These are phyloP conservation scores for Plectropomus leopardus DNA, from an alignment of 2,113 vertebrate genomes.

Conservation along the genomic window DNA sequence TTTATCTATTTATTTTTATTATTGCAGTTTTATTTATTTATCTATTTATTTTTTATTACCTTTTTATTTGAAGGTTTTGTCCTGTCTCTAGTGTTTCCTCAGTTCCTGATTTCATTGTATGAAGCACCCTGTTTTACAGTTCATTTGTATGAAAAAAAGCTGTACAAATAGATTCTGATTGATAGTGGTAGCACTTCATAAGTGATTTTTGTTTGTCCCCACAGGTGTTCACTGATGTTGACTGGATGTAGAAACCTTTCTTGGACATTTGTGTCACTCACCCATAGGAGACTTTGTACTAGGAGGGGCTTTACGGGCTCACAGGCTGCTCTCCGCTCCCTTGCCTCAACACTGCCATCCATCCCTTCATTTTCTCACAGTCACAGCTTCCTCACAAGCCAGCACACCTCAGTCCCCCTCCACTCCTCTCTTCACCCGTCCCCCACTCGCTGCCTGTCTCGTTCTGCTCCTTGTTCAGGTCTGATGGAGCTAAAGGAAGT, in stretches of 20 bases:
- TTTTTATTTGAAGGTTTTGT: too few relatives aligned
- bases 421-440: too few relatives aligned
- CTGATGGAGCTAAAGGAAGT: conserved; percentile 89
- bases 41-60: too few relatives aligned
- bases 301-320: conserved; percentile 1
- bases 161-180: too few relatives aligned
- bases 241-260: conserved; percentile 53
- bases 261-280: conserved; percentile 45
- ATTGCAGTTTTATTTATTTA: too few relatives aligned
- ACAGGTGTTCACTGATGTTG: conserved; percentile 76
- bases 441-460: conserved; percentile 23
- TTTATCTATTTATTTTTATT: too few relatives aligned
- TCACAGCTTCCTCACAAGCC: background rate
- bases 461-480: background rate
- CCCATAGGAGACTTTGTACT: conserved; percentile 12
- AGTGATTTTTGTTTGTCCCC: background rate
- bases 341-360: background rate
- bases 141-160: too few relatives aligned
- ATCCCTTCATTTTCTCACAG: background rate
- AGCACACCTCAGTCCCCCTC: background rate
- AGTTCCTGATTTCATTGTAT: too few relatives aligned
- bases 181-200: too few relatives aligned
- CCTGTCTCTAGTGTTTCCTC: too few relatives aligned
- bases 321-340: conserved; percentile 2
- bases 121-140: too few relatives aligned